A percentile compares a stretch with the other conserved stretches of the same genome.
These are phyloP conservation scores for Trichonephila clavata DNA, from an alignment of 1,140 invertebrate species.

Conservation along the genomic window DNA sequence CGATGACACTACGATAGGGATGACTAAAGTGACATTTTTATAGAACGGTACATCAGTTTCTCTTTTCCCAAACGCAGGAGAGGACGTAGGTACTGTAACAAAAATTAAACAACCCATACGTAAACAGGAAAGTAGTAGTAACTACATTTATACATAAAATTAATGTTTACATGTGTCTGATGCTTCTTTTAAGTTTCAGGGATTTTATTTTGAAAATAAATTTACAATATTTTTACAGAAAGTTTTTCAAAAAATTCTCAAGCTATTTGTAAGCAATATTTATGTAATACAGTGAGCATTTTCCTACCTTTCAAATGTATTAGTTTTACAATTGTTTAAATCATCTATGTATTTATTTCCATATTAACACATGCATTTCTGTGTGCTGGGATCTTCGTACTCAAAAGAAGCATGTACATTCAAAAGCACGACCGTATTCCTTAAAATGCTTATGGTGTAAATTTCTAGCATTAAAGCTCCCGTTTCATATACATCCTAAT, in stretches of 20 bases:
- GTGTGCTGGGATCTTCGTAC: too few species aligned
- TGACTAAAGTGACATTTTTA: conserved; percentile 63
- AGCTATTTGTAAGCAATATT: too few species aligned
- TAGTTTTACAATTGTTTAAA: too few species aligned
- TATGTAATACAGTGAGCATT: too few species aligned
- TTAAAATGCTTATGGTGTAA: conserved; percentile 35
- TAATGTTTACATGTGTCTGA: too few species aligned
- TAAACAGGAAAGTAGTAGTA: neutral
- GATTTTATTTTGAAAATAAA: neutral
- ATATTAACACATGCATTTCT: too few species aligned
- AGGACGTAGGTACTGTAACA: neutral
- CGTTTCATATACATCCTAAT: too few species aligned
- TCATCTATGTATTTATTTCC: too few species aligned
- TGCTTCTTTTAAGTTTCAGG: neutral
- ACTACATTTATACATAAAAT: too few species aligned
- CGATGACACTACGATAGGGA: conserved; percentile 60
- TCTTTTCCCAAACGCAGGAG: conserved; percentile 42
- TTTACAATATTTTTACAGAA: too few species aligned
- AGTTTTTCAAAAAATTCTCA: too few species aligned
- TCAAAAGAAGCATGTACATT: conserved; percentile 15
- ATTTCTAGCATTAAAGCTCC: neutral
- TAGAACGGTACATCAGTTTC: conserved; percentile 68
- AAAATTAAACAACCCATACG: neutral
- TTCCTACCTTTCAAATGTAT: too few species aligned
- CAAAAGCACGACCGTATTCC: conserved; percentile 49